These are phyloP conservation scores for Caenorhabditis inopinata DNA, from an alignment of 1,140 invertebrate species.

Conservation along the genomic window DNA sequence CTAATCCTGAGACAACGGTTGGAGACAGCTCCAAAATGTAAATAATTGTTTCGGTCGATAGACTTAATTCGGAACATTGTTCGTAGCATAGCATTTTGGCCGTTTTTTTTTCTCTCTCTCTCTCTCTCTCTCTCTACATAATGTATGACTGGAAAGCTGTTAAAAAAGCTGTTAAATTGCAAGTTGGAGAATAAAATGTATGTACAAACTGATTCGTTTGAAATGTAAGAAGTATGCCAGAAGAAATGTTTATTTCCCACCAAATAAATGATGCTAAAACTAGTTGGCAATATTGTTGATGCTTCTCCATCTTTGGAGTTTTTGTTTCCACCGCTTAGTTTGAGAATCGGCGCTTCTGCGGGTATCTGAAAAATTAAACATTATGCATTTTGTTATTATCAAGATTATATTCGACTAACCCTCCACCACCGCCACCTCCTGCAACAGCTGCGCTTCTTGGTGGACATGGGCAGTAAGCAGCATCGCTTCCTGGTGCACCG, in stretches of 20 bases:
- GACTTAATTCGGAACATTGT: too few species aligned
- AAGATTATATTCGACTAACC: too few species aligned
- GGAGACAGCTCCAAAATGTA: not conserved
- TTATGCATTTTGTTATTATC: not conserved
- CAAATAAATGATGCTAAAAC: slow-evolving; percentile 14
- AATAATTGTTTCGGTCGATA: too few species aligned
- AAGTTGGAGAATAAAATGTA: too few species aligned
- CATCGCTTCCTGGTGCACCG: slow-evolving; percentile 33
- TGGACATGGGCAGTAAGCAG: slow-evolving; percentile 42
- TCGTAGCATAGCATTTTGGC: too few species aligned
- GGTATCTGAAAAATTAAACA: not conserved
- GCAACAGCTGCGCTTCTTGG: slow-evolving; percentile 14
- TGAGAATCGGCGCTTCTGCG: slow-evolving; percentile 6
- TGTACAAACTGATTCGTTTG: too few species aligned
- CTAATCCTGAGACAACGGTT: not conserved
- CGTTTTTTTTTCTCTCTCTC: too few species aligned
- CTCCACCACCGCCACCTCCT: slow-evolving; percentile 28
- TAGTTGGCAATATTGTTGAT: slow-evolving; percentile 13
- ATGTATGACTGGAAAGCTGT: too few species aligned
- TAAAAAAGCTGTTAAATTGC: too few species aligned
- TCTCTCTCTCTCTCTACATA: too few species aligned
- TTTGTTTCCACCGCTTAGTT: slow-evolving; percentile 1
- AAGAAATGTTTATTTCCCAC: slow-evolving; percentile 24
- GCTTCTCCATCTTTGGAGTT: slow-evolving; percentile 12
- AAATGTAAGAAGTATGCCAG: too few species aligned